Conservation (phyloP, 2,888 invertebrate species). For the Pyralis farinalis region DNA sequence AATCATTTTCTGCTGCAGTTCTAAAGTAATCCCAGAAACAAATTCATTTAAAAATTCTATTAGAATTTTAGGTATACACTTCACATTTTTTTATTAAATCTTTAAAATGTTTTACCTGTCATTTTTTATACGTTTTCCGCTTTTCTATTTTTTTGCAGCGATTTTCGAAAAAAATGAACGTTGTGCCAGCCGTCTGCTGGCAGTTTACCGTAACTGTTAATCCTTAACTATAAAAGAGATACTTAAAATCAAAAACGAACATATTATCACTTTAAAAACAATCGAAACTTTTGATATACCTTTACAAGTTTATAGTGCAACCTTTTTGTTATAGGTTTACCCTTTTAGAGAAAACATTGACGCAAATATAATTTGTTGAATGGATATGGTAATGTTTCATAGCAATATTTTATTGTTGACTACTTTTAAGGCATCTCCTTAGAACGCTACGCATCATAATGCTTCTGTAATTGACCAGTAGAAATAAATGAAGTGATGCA, state of each 20-base stretch:
- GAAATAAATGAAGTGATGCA: slow-evolving; percentile 17
- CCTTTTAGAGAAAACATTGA: slow-evolving; percentile 56
- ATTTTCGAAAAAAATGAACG: too few relatives aligned
- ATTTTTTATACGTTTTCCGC: too few relatives aligned
- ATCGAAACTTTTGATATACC: slow-evolving; percentile 66
- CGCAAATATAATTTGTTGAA: slow-evolving; percentile 42
- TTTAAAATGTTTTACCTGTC: too few relatives aligned
- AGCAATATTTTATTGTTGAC: slow-evolving; percentile 73
- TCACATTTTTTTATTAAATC: too few relatives aligned
- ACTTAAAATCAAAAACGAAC: slow-evolving; percentile 10
- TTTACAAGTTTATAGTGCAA: slow-evolving; percentile 68
- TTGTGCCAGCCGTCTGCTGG: too few relatives aligned
- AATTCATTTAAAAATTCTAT: too few relatives aligned
- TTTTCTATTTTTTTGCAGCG: too few relatives aligned
- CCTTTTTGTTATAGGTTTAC: slow-evolving; percentile 58
- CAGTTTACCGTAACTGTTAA: too few relatives aligned
- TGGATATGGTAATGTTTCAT: slow-evolving; percentile 54
- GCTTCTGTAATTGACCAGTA: slow-evolving; percentile 56
- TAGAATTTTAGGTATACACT: too few relatives aligned
- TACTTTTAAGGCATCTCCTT: slow-evolving; percentile 69
- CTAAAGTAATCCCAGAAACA: too few relatives aligned
- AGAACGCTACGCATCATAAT: slow-evolving; percentile 46
- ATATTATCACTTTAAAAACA: slow-evolving; percentile 34
- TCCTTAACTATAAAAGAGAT: too few relatives aligned
- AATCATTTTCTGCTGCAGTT: too few relatives aligned